Evolutionary conservation across 2,113 vertebrate genomes (phyloP), one percentile per base, ranked within the genome.

Genomic region (Cebus imitator): DNA sequence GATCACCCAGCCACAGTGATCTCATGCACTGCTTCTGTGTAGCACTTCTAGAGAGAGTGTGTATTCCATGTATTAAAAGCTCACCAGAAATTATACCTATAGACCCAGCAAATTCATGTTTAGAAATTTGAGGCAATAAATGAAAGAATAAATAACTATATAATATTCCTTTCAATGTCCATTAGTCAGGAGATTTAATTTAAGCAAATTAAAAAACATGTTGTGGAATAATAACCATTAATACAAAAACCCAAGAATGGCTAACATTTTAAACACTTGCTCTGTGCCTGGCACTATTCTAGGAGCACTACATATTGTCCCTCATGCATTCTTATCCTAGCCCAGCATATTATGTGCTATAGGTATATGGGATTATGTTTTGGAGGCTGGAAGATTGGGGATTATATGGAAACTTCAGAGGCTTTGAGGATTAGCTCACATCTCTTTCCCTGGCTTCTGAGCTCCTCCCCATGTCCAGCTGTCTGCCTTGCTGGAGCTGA

Each of bases 151-250:
- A 48, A 37, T 72, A 66, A 68, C 50, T 81, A 11, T 81, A 16
- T 48, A 52, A 21, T 45, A 52, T 83, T 79, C 12, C 5, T 92
- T 13, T 72, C 40, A 23, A 17, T 35, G 25, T 58, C 73, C 4
- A 25, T 17, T 52, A 55, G 50, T 87, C 58, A 86, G 23, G 20
- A 78, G 66, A 91, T 76, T 81, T 40, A 40, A 21, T 58, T 86
- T 70, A 82, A 88, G 17, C 12, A 21, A 50, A 37, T 87, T 52
- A 52, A 43, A 80, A 64, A 32, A 30, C n/a, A 48, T 43, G 25
- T 84, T 87, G 68, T 78, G 52, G n/a, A 75, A 70, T 95, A 87
- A 61, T 89, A 82, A 96, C 43, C 64, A 72, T 93, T 72, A 79
- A 75, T 76, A 35, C 8, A 73, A 32, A 45, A 79, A 84, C 61